phyloP scores from a whole-genome alignment of 2,113 vertebrate species.

The Hippocampus guttulatus region DNA sequence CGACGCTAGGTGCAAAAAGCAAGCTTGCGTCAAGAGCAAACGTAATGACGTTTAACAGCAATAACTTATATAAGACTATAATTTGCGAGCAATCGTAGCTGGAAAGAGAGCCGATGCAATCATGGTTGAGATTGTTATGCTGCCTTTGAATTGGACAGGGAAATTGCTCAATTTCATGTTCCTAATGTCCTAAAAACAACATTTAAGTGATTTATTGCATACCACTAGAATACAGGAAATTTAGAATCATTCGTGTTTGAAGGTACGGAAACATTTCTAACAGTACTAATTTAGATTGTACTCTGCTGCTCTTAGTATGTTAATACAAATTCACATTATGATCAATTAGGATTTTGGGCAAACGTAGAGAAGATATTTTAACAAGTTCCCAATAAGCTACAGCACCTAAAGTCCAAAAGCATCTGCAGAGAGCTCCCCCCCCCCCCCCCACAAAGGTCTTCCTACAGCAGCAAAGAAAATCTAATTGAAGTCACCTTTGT shows the following conservation, averaged over 20 bases:
- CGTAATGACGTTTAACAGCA: not conserved
- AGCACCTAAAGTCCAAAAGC: not conserved
- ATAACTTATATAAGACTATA: not conserved
- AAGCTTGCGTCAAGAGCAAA: not conserved
- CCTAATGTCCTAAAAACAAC: not conserved
- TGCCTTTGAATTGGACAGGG: not conserved
- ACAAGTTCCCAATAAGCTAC: not conserved
- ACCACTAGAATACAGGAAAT: not conserved
- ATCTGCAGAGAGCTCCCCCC: too few relatives aligned
- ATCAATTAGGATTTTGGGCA: not conserved
- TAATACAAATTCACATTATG: not conserved
- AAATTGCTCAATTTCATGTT: constrained; percentile 3
- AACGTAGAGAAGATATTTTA: not conserved
- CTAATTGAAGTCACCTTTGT: not conserved
- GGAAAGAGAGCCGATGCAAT: not conserved
- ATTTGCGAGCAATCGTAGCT: not conserved
- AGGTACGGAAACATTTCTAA: too few relatives aligned
- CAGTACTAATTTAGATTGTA: too few relatives aligned
- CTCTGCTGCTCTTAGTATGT: not conserved
- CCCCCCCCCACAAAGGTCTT: not conserved
- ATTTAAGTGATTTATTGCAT: not conserved
- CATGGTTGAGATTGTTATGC: not conserved
- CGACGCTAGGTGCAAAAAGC: not conserved
- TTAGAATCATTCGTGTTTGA: not conserved
- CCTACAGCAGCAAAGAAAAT: not conserved